Evolutionary conservation across 1,140 invertebrate species (phyloP).

Genomic region (Pteromalus puparum): DNA sequence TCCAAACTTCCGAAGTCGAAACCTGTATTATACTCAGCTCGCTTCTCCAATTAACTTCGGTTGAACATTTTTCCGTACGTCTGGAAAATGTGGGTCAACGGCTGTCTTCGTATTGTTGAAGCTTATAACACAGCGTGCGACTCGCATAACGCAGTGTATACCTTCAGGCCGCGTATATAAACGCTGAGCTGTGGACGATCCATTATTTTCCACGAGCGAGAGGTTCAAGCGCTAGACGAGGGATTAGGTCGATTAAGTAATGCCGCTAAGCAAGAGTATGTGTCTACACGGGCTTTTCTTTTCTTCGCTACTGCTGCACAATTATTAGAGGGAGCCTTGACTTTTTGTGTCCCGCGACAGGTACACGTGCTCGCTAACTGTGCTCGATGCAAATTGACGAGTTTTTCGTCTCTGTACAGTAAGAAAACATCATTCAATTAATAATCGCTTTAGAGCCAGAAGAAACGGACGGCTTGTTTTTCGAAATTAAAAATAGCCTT

Average conservation of each 20-base stretch:
- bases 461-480: too few species aligned
- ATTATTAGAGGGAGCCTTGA: slow-evolving; percentile 14
- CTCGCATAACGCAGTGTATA: not conserved
- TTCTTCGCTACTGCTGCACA: not conserved
- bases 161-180: not conserved
- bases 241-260: slow-evolving; percentile 35
- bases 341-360: not conserved
- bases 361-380: not conserved
- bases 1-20: too few species aligned
- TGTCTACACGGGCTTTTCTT: not conserved
- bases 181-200: not conserved
- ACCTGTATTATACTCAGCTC: too few species aligned
- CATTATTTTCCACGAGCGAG: not conserved
- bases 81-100: slow-evolving; percentile 24
- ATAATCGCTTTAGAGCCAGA: not conserved
- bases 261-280: not conserved
- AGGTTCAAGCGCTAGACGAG: not conserved
- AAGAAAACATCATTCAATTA: not conserved
- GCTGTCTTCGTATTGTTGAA: not conserved
- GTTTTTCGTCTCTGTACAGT: not conserved
- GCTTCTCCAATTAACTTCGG: not conserved
- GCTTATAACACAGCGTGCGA: slow-evolving; percentile 17
- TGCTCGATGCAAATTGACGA: not conserved
- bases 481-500: not conserved
- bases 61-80: not conserved